Percentiles rank a stretch among this genome's conserved stretches.
phyloP scores from a whole-genome alignment of 2,797 vertebrate genomes.

The Xenentodon cancila region DNA sequence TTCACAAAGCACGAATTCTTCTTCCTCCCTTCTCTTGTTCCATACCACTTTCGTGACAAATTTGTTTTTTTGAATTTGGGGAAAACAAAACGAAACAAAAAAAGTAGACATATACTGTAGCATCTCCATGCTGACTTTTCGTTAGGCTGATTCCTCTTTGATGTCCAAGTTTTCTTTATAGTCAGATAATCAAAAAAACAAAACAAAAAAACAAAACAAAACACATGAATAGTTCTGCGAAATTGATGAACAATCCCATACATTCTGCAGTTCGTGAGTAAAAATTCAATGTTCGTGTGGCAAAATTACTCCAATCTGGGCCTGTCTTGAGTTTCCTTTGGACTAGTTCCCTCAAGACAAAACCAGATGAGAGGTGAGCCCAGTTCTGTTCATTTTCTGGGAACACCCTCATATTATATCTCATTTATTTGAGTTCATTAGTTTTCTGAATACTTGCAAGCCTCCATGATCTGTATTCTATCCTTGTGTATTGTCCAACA shows the following conservation, averaged over 20 bases:
- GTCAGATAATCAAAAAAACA: constrained; percentile 90
- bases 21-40: constrained; percentile 78
- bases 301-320: constrained; percentile 69
- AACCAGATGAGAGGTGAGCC: constrained; percentile 54
- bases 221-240: constrained; percentile 87
- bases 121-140: constrained; percentile 87
- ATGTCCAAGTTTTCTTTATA: constrained; percentile 78
- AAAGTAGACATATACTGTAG: constrained; percentile 87
- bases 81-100: constrained; percentile 62
- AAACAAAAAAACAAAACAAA: constrained; percentile 47
- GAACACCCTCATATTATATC: constrained; percentile 62
- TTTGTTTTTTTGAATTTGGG: constrained; percentile 66
- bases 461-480: constrained; percentile 53
- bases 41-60: constrained; percentile 76
- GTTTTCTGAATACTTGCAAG: constrained; percentile 50
- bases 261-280: constrained; percentile 91
- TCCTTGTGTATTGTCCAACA: constrained; percentile 89
- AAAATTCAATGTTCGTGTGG: constrained; percentile 79
- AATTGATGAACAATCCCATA: constrained; percentile 94
- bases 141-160: constrained; percentile 78
- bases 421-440: constrained; percentile 70
- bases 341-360: constrained; percentile 72
- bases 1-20: constrained; percentile 82
- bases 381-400: constrained; percentile 55
- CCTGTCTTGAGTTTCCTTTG: constrained; percentile 61